phyloP scores from a whole-genome alignment of 2,797 vertebrate species.

The Carapus acus region DNA sequence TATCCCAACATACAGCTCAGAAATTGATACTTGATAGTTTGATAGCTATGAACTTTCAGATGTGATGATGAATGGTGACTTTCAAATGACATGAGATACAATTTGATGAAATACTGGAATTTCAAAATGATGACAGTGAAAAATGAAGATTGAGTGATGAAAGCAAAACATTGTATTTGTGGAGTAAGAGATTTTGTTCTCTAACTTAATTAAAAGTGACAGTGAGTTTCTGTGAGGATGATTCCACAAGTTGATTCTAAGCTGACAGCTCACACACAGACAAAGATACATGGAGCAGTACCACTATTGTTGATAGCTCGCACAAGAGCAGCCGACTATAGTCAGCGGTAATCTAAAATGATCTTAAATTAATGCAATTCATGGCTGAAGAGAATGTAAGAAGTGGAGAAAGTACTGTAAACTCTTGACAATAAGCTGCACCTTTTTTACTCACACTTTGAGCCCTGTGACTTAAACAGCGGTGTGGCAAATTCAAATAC shows the following conservation, averaged over 20 bases:
- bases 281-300: conserved; percentile 6
- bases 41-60: not conserved
- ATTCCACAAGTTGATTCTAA: conserved; percentile 3
- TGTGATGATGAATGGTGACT: not conserved
- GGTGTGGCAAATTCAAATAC: too few species aligned
- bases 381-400: too few species aligned
- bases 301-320: not conserved
- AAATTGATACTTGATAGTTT: too few species aligned
- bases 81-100: not conserved
- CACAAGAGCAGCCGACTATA: conserved; percentile 1
- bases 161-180: not conserved
- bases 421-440: too few species aligned
- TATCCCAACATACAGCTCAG: not conserved
- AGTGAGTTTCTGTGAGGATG: conserved; percentile 5
- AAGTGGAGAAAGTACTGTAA: too few species aligned
- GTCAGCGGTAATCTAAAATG: conserved; percentile 2
- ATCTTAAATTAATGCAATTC: conserved; percentile 11
- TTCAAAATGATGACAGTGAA: not conserved
- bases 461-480: too few species aligned
- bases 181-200: conserved; percentile 4
- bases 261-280: conserved; percentile 7
- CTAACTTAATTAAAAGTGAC: conserved; percentile 9
- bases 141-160: conserved; percentile 7
- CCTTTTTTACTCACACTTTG: too few species aligned
- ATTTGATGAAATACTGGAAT: not conserved